Conservation (phyloP, 2,797 vertebrate genomes). For the Helarctos malayanus region DNA sequence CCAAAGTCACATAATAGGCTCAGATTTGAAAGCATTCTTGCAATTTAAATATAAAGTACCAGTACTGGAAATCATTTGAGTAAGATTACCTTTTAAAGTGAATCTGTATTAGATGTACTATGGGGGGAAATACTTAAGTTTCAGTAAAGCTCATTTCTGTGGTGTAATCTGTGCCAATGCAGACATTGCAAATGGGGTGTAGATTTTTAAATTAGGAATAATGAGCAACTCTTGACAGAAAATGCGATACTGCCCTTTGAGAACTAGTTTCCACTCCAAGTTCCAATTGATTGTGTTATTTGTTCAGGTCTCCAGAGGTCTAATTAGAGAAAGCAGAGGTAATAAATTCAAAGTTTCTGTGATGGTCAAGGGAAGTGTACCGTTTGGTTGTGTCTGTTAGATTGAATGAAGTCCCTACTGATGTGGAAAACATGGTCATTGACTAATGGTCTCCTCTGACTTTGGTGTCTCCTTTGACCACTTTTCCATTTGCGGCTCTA, state of each 20-base stretch:
- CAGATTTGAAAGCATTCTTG: constrained; percentile 59
- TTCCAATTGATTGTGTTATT: constrained; percentile 46
- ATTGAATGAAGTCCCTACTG: neutral
- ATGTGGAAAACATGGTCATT: neutral
- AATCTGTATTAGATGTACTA: neutral
- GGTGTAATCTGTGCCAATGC: neutral
- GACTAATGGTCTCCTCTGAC: neutral
- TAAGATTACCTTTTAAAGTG: neutral
- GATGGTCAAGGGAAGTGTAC: neutral
- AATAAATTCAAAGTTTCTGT: constrained; percentile 23
- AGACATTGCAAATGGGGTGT: constrained; percentile 20
- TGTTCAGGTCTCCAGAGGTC: constrained; percentile 67
- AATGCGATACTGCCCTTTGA: constrained; percentile 27
- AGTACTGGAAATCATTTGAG: constrained; percentile 15
- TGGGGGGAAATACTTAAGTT: neutral
- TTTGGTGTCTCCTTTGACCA: neutral
- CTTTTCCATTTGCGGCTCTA: neutral
- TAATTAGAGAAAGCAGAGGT: constrained; percentile 70
- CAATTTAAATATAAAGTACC: constrained; percentile 48
- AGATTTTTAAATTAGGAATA: constrained; percentile 32
- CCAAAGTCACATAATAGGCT: neutral
- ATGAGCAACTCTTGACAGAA: constrained; percentile 60
- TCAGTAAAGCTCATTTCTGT: neutral
- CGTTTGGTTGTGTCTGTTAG: neutral
- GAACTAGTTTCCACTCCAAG: constrained; percentile 48